phyloP scores from a whole-genome alignment of 2,888 invertebrate genomes.

The Alloscopus bannaensis region DNA sequence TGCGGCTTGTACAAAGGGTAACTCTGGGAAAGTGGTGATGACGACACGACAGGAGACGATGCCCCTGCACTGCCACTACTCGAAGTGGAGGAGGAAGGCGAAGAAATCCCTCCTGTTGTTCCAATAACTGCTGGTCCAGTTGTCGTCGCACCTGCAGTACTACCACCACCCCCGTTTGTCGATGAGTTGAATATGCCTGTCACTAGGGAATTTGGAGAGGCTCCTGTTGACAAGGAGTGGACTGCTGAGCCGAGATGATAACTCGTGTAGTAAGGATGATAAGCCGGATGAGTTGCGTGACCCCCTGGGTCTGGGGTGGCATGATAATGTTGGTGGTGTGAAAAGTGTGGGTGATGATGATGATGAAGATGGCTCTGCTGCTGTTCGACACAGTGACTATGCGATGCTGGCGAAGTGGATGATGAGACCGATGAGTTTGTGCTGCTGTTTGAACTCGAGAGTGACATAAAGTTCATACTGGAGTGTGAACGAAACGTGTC shows the following conservation, averaged over 20 bases:
- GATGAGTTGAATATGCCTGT: slow-evolving; percentile 21
- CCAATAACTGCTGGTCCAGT: not conserved
- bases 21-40: slow-evolving; percentile 39
- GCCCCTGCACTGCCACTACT: slow-evolving; percentile 8
- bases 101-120: slow-evolving; percentile 23
- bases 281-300: slow-evolving; percentile 37
- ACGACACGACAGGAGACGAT: slow-evolving; percentile 40
- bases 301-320: slow-evolving; percentile 27
- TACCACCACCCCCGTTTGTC: not conserved
- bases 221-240: slow-evolving; percentile 23
- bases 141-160: not conserved
- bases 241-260: slow-evolving; percentile 36
- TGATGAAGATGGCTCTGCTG: slow-evolving; percentile 39
- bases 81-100: slow-evolving; percentile 33
- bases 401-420: slow-evolving; percentile 17
- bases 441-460: slow-evolving; percentile 63
- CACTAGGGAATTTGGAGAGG: slow-evolving; percentile 15
- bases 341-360: slow-evolving; percentile 5
- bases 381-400: not conserved
- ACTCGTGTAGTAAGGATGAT: slow-evolving; percentile 57
- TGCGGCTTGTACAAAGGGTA: slow-evolving; percentile 26
- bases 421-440: slow-evolving; percentile 40
- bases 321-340: slow-evolving; percentile 35
- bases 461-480: slow-evolving; percentile 73
- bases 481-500: slow-evolving; percentile 7